A percentile compares a stretch with the other conserved stretches of the same genome.
Evolutionary conservation across 2,888 invertebrate genomes (phyloP).

Genomic region (Alviniconcha strummeri): DNA sequence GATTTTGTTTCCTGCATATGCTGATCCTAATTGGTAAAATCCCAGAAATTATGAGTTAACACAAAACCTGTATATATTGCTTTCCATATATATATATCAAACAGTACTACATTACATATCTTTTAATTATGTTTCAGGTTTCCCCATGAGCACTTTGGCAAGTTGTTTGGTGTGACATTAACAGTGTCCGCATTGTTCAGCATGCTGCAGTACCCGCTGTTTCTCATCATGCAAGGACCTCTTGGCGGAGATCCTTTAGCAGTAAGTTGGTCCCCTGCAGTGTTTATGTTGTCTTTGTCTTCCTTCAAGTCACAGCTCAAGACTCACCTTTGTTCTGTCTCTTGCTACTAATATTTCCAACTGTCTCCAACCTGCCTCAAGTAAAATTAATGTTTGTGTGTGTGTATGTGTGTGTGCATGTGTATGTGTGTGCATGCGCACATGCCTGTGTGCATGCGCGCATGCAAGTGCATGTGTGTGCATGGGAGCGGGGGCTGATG

Average conservation of each 20-base stretch:
- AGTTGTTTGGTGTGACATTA: constrained; percentile 48
- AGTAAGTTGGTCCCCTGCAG: constrained; percentile 30
- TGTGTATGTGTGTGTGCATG: background rate
- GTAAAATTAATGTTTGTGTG: background rate
- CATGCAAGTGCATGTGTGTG: constrained; percentile 13
- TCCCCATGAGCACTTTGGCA: constrained; percentile 50
- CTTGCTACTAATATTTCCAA: too few relatives aligned
- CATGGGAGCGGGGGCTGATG: background rate
- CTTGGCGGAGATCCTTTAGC: constrained; percentile 40
- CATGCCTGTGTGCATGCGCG: constrained; percentile 1
- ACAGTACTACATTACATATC: too few relatives aligned
- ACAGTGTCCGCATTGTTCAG: constrained; percentile 48
- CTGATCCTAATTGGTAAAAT: too few relatives aligned
- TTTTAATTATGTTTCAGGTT: constrained; percentile 37
- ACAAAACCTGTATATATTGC: too few relatives aligned
- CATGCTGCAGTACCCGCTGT: constrained; percentile 50
- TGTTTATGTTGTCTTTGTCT: too few relatives aligned
- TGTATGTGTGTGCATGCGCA: background rate
- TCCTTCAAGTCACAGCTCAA: too few relatives aligned
- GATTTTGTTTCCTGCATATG: too few relatives aligned
- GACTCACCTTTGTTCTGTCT: too few relatives aligned
- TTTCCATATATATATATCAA: too few relatives aligned
- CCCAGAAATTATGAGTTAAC: too few relatives aligned
- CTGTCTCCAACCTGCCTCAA: too few relatives aligned
- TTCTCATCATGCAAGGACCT: constrained; percentile 48